Evolutionary conservation across 2,797 vertebrate species (phyloP).

Genomic region (Numenius phaeopus): DNA sequence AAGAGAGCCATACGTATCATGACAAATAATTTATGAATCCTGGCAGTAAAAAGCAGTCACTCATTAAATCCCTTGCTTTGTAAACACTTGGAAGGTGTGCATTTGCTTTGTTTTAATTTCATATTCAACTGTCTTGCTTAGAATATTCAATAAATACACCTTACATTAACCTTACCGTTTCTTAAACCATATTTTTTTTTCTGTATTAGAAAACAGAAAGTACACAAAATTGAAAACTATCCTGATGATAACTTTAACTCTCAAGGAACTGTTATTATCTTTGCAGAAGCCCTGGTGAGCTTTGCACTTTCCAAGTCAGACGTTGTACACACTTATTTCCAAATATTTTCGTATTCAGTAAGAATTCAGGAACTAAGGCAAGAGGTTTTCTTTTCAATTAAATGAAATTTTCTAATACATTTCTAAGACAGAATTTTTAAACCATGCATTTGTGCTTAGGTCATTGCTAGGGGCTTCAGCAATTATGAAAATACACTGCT

Average conservation of each 20-base stretch:
- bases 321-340: neutral
- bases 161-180: neutral
- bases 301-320: neutral
- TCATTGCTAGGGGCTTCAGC: neutral
- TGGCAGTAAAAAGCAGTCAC: neutral
- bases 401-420: neutral
- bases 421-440: neutral
- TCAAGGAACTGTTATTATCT: neutral
- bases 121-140: neutral
- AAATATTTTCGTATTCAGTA: neutral
- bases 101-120: neutral
- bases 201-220: neutral
- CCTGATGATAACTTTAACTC: neutral
- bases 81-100: neutral
- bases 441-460: neutral
- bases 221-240: neutral
- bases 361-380: neutral
- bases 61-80: neutral
- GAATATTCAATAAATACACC: neutral
- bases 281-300: neutral
- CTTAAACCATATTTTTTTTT: neutral
- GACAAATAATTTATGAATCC: neutral
- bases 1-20: neutral
- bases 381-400: neutral
- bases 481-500: neutral